Base-by-base conservation (phyloP, 2,113 vertebrate species). In the Lepus americanus region DNA sequence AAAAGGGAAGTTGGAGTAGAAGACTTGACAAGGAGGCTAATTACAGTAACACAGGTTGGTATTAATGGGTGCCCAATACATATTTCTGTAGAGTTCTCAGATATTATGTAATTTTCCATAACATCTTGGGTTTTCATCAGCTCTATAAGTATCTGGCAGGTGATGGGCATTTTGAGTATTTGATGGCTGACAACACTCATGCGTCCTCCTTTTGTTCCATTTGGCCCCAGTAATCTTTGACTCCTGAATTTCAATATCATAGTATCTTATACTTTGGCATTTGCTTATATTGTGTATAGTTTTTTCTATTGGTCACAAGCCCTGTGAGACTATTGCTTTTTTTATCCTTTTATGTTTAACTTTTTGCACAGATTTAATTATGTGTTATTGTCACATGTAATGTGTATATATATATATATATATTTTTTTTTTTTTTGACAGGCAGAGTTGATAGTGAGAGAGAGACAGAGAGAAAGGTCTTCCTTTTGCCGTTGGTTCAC, bases 131-230 rank as follows among this genome's bases (percentile, higher is more conserved):
- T 92, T 88, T 86, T 55, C 31, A 81, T 76, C 36, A 86, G 5
- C 5, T 63, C 27, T 12, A 3, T 85, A 51, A 70, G 0, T 31
- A 5, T 89, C 87, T 39, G 23, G 36, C 59, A 87, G 33, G 51
- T 86, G 89, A 44, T 44, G 90, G 39, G 44, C 12, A 22, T 19
- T 63, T 31, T 20, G 67, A 19, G 25, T 85, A 64, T 85, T 89
- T 93, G 80, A 73, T 72, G 64, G 9, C 19, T 81, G 39, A 92
- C 39, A 91, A 27, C 91, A 53, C 39, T 77, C 55, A 67, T n/a
- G 6, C 22, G 29, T 67, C 27, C 51, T 90, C n/a, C 39, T 93
- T 90, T 94, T 80, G 23, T 85, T 80, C 12, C 14, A 13, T 4
- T 63, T 23, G 29, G 19, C 27, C 64, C 87, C 16, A 59, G 9